Percentiles rank a stretch among this genome's conserved stretches.
Evolutionary conservation across 2,888 invertebrate genomes (phyloP).

Genomic region (Conops quadrifasciatus): DNA sequence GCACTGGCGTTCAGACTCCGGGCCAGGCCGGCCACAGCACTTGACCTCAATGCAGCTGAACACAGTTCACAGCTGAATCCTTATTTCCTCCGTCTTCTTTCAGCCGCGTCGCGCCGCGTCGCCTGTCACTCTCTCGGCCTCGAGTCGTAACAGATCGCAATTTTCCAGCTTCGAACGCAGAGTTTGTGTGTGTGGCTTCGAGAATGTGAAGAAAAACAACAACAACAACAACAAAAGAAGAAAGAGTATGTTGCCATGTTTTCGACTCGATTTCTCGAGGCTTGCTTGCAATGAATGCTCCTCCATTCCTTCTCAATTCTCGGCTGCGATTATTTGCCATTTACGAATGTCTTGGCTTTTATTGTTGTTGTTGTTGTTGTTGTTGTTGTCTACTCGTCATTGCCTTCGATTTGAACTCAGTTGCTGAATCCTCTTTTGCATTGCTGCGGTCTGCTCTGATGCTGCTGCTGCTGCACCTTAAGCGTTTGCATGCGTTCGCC

Average conservation of each 20-base stretch:
- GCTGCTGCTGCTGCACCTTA: too few species aligned
- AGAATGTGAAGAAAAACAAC: constrained; percentile 33
- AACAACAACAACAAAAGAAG: too few species aligned
- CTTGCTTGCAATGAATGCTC: background rate
- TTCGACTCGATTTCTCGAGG: constrained; percentile 38
- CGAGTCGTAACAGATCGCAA: constrained; percentile 35
- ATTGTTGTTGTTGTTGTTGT: constrained; percentile 15
- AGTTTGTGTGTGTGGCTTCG: too few species aligned
- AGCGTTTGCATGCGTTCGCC: constrained; percentile 5
- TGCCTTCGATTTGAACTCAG: too few species aligned
- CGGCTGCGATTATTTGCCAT: constrained; percentile 22
- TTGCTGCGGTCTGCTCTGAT: too few species aligned
- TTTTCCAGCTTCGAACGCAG: constrained; percentile 29
- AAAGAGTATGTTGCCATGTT: too few species aligned
- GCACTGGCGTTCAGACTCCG: background rate
- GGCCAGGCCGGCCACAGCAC: background rate
- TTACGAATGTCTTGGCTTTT: background rate
- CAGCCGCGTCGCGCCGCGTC: background rate
- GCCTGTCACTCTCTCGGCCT: constrained; percentile 20
- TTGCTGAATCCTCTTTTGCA: too few species aligned
- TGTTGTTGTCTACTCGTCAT: background rate
- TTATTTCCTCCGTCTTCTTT: background rate
- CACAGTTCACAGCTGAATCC: background rate
- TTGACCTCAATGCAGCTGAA: constrained; percentile 13
- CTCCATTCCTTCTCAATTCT: background rate